Base-by-base conservation (phyloP, 2,888 invertebrate species). In the Noctua janthina region DNA sequence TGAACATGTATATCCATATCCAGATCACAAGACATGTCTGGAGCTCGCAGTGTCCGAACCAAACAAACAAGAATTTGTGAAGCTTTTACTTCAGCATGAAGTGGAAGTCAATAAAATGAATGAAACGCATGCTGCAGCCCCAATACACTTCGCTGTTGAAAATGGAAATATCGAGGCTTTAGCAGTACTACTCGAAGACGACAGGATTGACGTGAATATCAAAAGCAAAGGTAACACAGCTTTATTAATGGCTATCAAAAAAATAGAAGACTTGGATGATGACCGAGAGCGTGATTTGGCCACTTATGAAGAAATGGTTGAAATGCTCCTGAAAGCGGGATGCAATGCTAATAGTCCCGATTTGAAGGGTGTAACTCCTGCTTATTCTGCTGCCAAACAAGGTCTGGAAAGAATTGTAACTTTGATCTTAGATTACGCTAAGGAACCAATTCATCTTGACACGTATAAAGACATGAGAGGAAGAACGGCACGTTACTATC, bases 101-200 rank as follows among this genome's bases (percentile, higher is more conserved):
- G 98, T 98, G 0, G 96, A 98, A 91, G 97, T 98, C 0, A 97
- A 98, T 87, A 96, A 94, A 88, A 90, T 97, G 1, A 98, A 98
- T 91, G 95, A 96, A 84, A 95, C 95, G 4, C 96, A 97, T 76
- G 96, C 97, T 29, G 97, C 97, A 84, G 97, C 97, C n/a, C 97
- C 98, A 0, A 95, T 98, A 84, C 98, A 98, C 93, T 97, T 97
- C 82, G 98, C 98, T 6, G 97, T 97, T 0, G 97, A 97, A 91
- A 95, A 94, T 72, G 97, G 97, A 39, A 96, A 97, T 83, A 91
- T 95, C 8, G 95, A 96, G 67, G 96, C 97, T 15, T 90, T 98
- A 68, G 92, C 94, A 83, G 92, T 93, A 1, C 91, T 98, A 29
- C 87, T 98, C 49, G 95, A 97, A 70, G 95, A 96, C 81, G 95